Conservation (phyloP, 2,113 vertebrate genomes). For the Alethe diademata region DNA sequence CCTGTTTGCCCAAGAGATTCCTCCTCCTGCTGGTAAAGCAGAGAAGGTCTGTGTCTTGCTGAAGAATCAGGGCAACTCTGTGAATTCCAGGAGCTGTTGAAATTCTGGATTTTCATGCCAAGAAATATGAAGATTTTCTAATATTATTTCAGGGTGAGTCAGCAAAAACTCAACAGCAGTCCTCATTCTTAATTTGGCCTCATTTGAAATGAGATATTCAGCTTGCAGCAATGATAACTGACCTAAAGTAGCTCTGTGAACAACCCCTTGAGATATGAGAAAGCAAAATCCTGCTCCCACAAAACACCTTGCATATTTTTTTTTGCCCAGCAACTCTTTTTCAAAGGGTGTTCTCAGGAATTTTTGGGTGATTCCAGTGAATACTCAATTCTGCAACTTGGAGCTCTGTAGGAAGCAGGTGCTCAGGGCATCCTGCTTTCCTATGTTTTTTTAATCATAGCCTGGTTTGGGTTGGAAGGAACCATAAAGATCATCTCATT, state of each 20-base stretch:
- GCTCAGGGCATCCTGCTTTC: background rate
- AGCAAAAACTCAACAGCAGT: constrained; percentile 6
- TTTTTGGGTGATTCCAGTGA: background rate
- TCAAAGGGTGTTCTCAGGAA: background rate
- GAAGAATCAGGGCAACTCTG: background rate
- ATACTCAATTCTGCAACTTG: fast-evolving
- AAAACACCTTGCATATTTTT: background rate
- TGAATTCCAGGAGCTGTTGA: background rate
- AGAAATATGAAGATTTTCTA: background rate
- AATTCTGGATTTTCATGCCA: background rate
- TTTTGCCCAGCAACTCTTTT: background rate
- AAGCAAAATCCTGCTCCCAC: background rate
- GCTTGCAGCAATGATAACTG: background rate
- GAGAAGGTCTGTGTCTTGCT: background rate
- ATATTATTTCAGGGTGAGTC: background rate
- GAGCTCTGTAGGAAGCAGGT: background rate
- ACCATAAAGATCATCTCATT: background rate
- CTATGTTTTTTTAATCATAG: background rate
- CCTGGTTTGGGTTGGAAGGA: background rate
- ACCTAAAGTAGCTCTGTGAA: background rate
- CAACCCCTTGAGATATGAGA: background rate
- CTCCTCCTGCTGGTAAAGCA: background rate
- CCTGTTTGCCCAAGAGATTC: background rate
- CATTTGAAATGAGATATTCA: background rate
- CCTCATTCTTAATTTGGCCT: background rate